Percentiles rank a stretch among this genome's conserved stretches.
Conservation (phyloP, 2,113 vertebrate genomes). For the Neoarius graeffei region DNA sequence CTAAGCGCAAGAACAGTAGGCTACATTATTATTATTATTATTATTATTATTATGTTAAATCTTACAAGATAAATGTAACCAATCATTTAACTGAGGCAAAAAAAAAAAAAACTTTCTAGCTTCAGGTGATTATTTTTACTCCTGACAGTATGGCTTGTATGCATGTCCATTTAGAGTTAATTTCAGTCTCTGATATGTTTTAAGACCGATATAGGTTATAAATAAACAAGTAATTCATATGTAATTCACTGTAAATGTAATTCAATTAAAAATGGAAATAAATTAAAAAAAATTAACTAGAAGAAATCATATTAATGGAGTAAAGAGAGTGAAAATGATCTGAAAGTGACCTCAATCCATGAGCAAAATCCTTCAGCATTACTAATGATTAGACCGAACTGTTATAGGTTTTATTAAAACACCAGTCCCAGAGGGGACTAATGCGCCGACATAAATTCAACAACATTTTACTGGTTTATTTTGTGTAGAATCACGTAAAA, state of each 20-base stretch:
- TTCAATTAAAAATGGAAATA: background rate
- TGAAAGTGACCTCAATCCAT: background rate
- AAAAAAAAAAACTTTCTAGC: no score
- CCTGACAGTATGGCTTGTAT: background rate
- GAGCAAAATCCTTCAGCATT: background rate
- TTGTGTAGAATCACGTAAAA: background rate
- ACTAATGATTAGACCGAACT: background rate
- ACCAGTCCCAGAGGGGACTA: background rate
- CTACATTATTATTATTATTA: background rate
- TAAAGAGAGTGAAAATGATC: background rate
- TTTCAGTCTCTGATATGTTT: background rate
- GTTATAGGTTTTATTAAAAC: background rate
- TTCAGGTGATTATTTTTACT: background rate
- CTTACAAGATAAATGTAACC: background rate
- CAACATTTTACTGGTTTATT: background rate
- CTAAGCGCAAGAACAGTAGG: no score
- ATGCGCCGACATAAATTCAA: background rate
- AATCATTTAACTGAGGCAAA: no score
- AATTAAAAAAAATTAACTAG: background rate
- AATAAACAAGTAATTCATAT: background rate
- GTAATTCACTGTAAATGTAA: no score
- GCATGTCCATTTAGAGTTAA: background rate
- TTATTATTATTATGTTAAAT: background rate
- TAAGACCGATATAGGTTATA: background rate
- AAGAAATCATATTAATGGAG: background rate